Base-by-base conservation (phyloP, 2,113 vertebrate species). In the Leptodactylus fuscus region DNA sequence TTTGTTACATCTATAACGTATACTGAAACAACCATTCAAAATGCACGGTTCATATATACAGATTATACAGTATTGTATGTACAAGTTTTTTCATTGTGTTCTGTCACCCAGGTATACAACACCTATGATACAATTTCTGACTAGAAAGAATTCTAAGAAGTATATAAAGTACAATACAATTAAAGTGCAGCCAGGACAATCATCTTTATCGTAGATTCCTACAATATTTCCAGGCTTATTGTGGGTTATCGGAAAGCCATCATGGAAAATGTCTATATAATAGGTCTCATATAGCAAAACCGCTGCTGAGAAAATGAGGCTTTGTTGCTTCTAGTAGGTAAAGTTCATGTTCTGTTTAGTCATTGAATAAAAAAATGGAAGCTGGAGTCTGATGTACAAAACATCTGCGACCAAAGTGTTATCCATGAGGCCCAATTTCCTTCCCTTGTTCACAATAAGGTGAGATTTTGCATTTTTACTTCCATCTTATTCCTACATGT, bases 91-190 rank as follows among this genome's bases (percentile, higher is more conserved):
- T 67, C 13, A 48, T 67, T 29, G 34, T 67, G 62, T 67, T 67
- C 62, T 34, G 62, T 36, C 62, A 34, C 16, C 29, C 62, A 18
- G 62, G 62, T 36, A 67, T 67, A 36, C 32, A 34, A 29, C 62
- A 67, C 34, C 62, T 67, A 67, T 5, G 34, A 67, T 67, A 36
- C 29, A 67, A 67, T 67, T 67, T 67, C 16, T 67, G 62, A 36
- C 34, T 67, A 15, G 29, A 67, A 32, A 67, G 62, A 67, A 67
- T 69, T 36, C 38, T 38, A 69, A 38, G 18, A 69, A 69, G 8
- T 18, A 38, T 22, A 22, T 38, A 69, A 38, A 15, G 29, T 36
- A 32, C 62, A 67, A 12, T 65, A 65, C 29, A 32, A 29, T 32
- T 4, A 27, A 65, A 22, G 27, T 32, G 29, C 27, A 65, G 32